phyloP scores from a whole-genome alignment of 2,888 invertebrate genomes.

The Tipula confusa region DNA sequence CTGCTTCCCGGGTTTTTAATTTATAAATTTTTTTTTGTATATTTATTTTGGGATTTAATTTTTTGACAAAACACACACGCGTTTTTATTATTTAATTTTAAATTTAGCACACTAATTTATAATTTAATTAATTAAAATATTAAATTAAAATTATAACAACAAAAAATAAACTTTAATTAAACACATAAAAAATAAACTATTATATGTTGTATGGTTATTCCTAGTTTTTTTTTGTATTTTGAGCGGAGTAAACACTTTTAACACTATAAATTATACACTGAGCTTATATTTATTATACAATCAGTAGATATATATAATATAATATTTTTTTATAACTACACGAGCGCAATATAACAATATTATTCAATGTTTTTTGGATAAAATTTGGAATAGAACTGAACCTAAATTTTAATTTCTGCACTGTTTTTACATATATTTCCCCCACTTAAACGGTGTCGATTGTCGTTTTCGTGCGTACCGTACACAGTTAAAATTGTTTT shows the following conservation, averaged over 20 bases:
- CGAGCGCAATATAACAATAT: background rate
- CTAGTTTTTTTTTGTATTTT: too few relatives aligned
- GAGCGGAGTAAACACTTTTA: background rate
- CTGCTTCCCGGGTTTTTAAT: background rate
- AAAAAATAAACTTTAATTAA: background rate
- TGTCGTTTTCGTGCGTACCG: slow-evolving; percentile 1
- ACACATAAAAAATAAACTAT: background rate
- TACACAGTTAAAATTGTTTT: background rate
- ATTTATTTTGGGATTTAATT: background rate
- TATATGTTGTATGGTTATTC: background rate
- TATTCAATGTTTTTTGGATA: background rate
- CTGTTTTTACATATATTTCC: slow-evolving; percentile 9
- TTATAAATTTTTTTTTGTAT: background rate
- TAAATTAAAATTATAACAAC: background rate
- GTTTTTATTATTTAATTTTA: background rate
- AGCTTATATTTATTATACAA: background rate
- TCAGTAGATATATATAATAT: background rate
- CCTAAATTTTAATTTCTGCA: background rate
- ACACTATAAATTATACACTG: background rate
- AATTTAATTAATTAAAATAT: background rate
- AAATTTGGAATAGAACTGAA: background rate
- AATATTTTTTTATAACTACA: background rate
- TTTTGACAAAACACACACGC: background rate
- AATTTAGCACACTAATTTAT: background rate
- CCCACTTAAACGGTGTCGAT: background rate